Evolutionary conservation across 2,888 invertebrate genomes (phyloP), one percentile per base, ranked within the genome.

Genomic region (Dolichomitus sp.): DNA sequence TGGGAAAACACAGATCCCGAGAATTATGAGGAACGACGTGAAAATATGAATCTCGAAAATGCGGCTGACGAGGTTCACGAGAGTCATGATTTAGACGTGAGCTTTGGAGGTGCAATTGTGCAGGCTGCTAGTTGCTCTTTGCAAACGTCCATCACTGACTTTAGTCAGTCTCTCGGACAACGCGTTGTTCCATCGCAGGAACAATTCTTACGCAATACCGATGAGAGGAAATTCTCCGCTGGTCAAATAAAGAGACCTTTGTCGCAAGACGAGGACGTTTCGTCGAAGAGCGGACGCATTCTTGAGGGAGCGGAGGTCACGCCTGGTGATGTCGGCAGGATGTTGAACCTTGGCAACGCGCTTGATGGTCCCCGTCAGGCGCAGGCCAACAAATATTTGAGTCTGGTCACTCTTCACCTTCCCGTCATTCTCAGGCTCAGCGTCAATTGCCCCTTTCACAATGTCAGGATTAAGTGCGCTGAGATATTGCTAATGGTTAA

Each of bases 401-500:
- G 94, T 74, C 91, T 95, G 85, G 95, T 95, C 73, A 94, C 94
- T 61, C 90, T 95, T 70, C 95, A 95, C 90, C 92, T 96, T 83
- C 95, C 95, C 42, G 95, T 95, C 86, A 94, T 95, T 86, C 92
- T 95, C 69, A 93, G 95, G 87, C 94, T 95, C 76, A 95, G 95
- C 75, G 93, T 95, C 86, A 95, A 95, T 90, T 95, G 95, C 90
- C 96, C 96, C 7, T 95, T 95, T 87, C 93, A 94, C 84, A 95
- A 95, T 89, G 95, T 95, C 73, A 93, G 95, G 86, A 95, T 95
- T 87, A 95, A 95, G 89, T 95, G 95, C 88, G 93, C 94, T 84
- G 94, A 95, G 88, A 95, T 95, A 89, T 92, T 96, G 86, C 94
- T 94, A 87, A 94, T 95, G 92, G 94, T 96, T 84, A 94, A 95